Base-by-base conservation (phyloP, 2,888 invertebrate species). In the Perdita meconis region DNA sequence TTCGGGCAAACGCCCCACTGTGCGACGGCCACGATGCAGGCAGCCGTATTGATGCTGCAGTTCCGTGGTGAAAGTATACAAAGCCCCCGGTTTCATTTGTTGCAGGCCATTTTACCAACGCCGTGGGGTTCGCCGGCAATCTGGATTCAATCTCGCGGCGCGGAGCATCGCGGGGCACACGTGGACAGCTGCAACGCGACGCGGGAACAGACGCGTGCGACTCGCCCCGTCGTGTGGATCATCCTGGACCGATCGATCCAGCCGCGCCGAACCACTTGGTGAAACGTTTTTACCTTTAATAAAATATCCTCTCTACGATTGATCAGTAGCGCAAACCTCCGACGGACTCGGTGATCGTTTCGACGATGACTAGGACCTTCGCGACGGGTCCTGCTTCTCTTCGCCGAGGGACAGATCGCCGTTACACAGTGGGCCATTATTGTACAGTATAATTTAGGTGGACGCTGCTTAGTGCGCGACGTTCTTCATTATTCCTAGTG, bases 381-480 rank as follows among this genome's bases (percentile, higher is more conserved):
- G 4, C 19, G 60, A 38, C 3, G 4, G 16, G 56, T 1, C 16
- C 38, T 30, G 22, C 50, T 60, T 34, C 8, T 2, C 50, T 50
- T 40, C 55, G 34, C 12, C 53, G 56, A 8, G 36, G 19, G 22
- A 59, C 8, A 50, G 66, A 65, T 76, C 63, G 53, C 67, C 72
- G 72, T 78, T 81, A 70, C 42, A 74, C 71, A 69, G 82, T 83
- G 82, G 82, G 82, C 82, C 82, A 83, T 75, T 77, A 83, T 56
- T 84, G 84, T 83, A 83, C 69, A 81, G 77, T 68, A 38, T 80
- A 78, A 78, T 69, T 71, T 78, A 74, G 24, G 24, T 34, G 79
- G 44, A 78, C 73, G 57, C 69, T 73, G 19, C 42, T 69, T 19
- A 44, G 78, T 65, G 78, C 64, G 51, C n/a, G 53, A 26, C 22